Evolutionary conservation across 2,113 vertebrate genomes (phyloP).

Genomic region (Camelus bactrianus): DNA sequence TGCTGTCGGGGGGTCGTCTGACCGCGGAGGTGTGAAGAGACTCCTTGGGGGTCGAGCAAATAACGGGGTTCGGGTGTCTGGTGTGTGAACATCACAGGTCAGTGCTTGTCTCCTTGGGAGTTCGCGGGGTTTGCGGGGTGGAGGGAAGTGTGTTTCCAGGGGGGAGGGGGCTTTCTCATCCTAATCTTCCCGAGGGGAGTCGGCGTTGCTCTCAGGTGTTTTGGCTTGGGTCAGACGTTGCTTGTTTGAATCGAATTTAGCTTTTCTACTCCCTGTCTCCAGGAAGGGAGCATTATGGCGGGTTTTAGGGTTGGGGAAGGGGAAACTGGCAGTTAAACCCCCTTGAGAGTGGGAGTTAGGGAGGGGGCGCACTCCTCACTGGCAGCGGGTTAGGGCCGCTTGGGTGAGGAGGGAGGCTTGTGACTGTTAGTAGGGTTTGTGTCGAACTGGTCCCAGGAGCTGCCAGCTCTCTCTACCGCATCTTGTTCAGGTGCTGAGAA

Average conservation of each 20-base stretch:
- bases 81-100: constrained; percentile 96
- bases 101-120: constrained; percentile 84
- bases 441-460: constrained; percentile 33
- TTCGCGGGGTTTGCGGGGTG: constrained; percentile 23
- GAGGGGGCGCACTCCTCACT: constrained; percentile 60
- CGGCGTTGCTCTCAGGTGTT: background rate
- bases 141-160: background rate
- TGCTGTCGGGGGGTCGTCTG: constrained; percentile 70
- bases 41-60: constrained; percentile 70
- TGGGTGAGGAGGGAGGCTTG: constrained; percentile 35
- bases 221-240: background rate
- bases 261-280: background rate
- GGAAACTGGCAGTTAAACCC: constrained; percentile 83
- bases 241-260: background rate
- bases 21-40: constrained; percentile 61
- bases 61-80: constrained; percentile 87
- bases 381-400: constrained; percentile 47
- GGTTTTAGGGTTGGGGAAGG: constrained; percentile 86
- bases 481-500: constrained; percentile 59
- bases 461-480: constrained; percentile 36
- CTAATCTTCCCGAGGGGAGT: background rate
- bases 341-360: constrained; percentile 76
- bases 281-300: constrained; percentile 88
- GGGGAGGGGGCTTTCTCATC: background rate
- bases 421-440: constrained; percentile 34